Base-by-base conservation (phyloP, 2,888 invertebrate species). In the Mesorhabditis sp. region DNA sequence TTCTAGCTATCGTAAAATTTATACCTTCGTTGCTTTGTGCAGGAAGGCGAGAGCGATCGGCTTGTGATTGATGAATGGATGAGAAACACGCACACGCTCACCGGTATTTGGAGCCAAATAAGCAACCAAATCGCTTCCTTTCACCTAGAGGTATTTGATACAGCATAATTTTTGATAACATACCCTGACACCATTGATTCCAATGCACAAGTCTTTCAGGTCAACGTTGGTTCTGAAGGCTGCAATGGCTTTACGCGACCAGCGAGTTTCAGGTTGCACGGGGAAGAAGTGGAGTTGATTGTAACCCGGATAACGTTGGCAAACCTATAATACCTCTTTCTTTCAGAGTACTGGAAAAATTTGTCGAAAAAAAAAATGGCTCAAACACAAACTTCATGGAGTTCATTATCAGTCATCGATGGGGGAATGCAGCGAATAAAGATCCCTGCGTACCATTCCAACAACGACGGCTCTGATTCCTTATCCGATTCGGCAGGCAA, bases 171-270 rank as follows among this genome's bases (percentile, higher is more conserved):
- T 50, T 50, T 50, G 58, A 50, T 50, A 13, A 50, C 70, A 43
- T 15, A 82, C 77, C 83, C 96, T 90, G 74, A 95, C 93, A 80
- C 94, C 95, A 86, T 96, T 97, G 62, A 99, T 90, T 86, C 93
- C 94, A 96, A 96, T 98, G 87, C 97, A 98, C 78, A 98, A 97
- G 86, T 98, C 97, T 86, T 97, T 97, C 78, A 98, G 97, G 87
- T 97, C 96, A 65, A 97, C 95, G 84, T 94, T 92, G 41, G 95
- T 90, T 77, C 93, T 92, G 10, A 63, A 63, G 15, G 63, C 63
- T 15, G 63, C 63, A 63, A 63, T 50, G 10, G 58, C 58, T 50
- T 50, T 50, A 13, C 58, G 58, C 10, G 58, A 13, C 58, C 58
- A 50, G n/a, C n/a, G 7, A 13, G 58, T 50, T 50, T 50, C 58